Evolutionary conservation across 2,113 vertebrate species (phyloP), one percentile per base, ranked within the genome.

Genomic region (Noturus placidus): DNA sequence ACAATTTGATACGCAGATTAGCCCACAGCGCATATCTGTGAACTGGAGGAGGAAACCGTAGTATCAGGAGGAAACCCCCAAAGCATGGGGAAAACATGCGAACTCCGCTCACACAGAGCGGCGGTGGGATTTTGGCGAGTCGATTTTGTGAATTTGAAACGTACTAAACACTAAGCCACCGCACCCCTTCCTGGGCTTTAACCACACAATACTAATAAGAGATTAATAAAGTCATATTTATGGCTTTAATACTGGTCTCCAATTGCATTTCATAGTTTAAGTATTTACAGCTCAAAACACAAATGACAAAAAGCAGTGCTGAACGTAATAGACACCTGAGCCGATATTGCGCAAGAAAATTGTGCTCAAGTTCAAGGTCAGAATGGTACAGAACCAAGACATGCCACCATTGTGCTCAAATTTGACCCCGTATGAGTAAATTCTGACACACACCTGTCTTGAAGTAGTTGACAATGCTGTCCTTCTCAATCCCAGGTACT

Each of bases 401-500:
- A 74, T 9, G 9, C 70, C 70, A 25, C 35, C 22, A 0, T 38
- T 72, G 72, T 46, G 0, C 38, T 76, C 38, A 27, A 14, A 46
- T 22, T 25, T 3, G 3, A 27, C 10, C 22, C 72, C 5, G 10
- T 50, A 76, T 50, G 38, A 11, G 1, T 27, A 76, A 76, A 8
- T 27, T 76, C 38, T 46, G 9, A 42, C 50, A 70, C 35, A 11
- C 42, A 99, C 98, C 97, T 76, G 98, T 99, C 90, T 94, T 97
- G 91, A 99, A 99, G 91, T 96, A 97, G 94, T 87, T 96, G 79
- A 38, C 33, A 22, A 99, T 82, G 0, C 94, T 95, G 91, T 99
- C 98, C 92, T 96, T 97, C 85, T 93, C 93, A 83, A 96, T 63
- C 88, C 98, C 98, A 50, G 98, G 98, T 86, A 99, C 93, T 94